These are phyloP conservation scores for Bombus huntii DNA, from an alignment of 1,140 invertebrate genomes.

Conservation along the genomic window DNA sequence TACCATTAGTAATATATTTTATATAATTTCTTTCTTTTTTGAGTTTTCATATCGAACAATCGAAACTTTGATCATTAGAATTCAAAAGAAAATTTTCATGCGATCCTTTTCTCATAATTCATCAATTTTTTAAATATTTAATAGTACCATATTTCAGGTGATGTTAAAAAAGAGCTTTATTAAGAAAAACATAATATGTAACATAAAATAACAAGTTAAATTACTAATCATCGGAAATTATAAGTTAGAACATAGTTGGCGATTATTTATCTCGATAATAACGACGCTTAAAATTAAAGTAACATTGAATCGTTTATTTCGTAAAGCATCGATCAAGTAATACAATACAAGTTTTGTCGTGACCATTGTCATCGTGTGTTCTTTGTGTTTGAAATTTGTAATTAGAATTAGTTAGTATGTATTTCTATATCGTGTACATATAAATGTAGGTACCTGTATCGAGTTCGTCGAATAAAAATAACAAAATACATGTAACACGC, in stretches of 20 bases:
- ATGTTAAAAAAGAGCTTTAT: background rate
- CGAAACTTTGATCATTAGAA: background rate
- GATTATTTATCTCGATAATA: background rate
- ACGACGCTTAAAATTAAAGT: background rate
- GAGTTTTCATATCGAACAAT: background rate
- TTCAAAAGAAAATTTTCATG: background rate
- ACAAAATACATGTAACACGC: slow-evolving; percentile 51
- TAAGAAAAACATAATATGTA: background rate
- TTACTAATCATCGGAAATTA: background rate
- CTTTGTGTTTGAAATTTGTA: slow-evolving; percentile 32
- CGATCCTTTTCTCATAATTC: background rate
- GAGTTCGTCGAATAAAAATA: slow-evolving; percentile 53
- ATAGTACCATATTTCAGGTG: background rate
- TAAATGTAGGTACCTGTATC: slow-evolving; percentile 49
- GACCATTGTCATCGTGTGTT: slow-evolving; percentile 16
- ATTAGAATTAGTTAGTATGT: slow-evolving; percentile 52
- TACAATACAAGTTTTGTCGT: slow-evolving; percentile 32
- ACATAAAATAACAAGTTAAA: background rate
- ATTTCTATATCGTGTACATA: slow-evolving; percentile 52
- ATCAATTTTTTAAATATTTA: background rate
- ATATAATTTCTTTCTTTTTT: background rate
- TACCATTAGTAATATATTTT: slow-evolving; percentile 59
- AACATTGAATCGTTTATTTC: slow-evolving; percentile 49
- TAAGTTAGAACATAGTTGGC: background rate
- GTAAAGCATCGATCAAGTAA: slow-evolving; percentile 38